phyloP scores from a whole-genome alignment of 1,140 invertebrate genomes.

The Drosophila sproati region DNA sequence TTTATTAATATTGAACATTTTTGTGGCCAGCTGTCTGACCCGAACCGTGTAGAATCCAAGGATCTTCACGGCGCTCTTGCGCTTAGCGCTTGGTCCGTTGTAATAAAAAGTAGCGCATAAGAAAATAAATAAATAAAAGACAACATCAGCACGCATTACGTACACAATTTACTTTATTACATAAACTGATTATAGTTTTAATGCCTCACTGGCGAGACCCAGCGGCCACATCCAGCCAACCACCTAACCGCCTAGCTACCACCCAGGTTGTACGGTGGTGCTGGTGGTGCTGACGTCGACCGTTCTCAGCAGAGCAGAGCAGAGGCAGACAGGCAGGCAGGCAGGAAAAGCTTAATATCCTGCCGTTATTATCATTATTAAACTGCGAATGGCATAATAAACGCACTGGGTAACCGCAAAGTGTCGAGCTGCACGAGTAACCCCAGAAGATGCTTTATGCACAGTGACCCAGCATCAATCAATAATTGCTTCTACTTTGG shows the following conservation, averaged over 20 bases:
- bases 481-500: background rate
- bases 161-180: slow-evolving; percentile 83
- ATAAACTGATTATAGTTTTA: slow-evolving; percentile 83
- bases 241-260: slow-evolving; percentile 1
- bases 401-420: slow-evolving; percentile 72
- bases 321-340: background rate
- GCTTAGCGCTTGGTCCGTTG: slow-evolving; percentile 66
- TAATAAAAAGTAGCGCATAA: slow-evolving; percentile 78
- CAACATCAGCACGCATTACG: slow-evolving; percentile 79
- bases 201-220: slow-evolving; percentile 54
- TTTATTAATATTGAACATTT: slow-evolving; percentile 81
- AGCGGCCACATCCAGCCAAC: slow-evolving; percentile 10
- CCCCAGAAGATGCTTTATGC: slow-evolving; percentile 37
- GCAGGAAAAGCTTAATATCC: slow-evolving; percentile 82
- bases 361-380: slow-evolving; percentile 82
- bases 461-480: slow-evolving; percentile 37
- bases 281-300: slow-evolving; percentile 12
- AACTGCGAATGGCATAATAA: slow-evolving; percentile 83
- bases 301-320: slow-evolving; percentile 25
- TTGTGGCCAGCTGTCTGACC: slow-evolving; percentile 51
- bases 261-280: slow-evolving; percentile 3
- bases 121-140: slow-evolving; percentile 82
- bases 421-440: slow-evolving; percentile 38
- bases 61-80: background rate
- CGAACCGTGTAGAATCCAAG: background rate